A percentile compares a stretch with the other conserved stretches of the same genome.
Evolutionary conservation across 2,797 vertebrate species (phyloP).

Genomic region (Poliocrania exsul): DNA sequence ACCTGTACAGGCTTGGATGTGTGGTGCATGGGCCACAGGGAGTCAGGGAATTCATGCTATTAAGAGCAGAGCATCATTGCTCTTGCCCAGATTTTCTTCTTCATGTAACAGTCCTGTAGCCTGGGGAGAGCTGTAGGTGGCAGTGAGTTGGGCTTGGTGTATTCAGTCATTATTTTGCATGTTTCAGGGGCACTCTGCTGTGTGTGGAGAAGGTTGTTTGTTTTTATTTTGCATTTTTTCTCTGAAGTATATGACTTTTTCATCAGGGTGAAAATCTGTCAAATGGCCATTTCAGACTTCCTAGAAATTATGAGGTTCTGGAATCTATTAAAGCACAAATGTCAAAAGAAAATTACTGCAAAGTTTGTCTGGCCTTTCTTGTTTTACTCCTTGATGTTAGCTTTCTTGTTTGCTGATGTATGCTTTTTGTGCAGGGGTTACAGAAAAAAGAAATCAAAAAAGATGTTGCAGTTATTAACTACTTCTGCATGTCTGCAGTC

Average conservation of each 20-base stretch:
- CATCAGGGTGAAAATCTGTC: constrained; percentile 74
- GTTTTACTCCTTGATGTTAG: constrained; percentile 44
- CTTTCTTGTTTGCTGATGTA: constrained; percentile 45
- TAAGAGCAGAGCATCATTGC: not conserved
- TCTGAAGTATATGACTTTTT: constrained; percentile 53
- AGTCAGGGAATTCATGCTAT: not conserved
- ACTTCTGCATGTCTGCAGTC: not conserved
- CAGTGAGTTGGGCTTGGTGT: not conserved
- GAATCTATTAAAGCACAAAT: constrained; percentile 78
- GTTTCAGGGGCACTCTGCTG: not conserved
- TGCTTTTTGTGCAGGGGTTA: constrained; percentile 17
- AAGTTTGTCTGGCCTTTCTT: constrained; percentile 51
- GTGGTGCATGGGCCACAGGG: not conserved
- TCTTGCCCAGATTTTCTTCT: not conserved
- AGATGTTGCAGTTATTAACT: constrained; percentile 16
- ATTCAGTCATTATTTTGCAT: not conserved
- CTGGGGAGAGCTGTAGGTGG: not conserved
- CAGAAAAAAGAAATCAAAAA: not conserved
- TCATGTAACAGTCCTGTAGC: not conserved
- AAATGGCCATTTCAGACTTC: constrained; percentile 71
- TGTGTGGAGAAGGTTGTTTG: constrained; percentile 7
- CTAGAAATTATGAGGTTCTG: constrained; percentile 75
- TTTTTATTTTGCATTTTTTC: constrained; percentile 46
- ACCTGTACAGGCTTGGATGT: not conserved
- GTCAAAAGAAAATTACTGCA: constrained; percentile 75